Base-by-base conservation (phyloP, 2,113 vertebrate species). In the Sphaerodactylus townsendi region DNA sequence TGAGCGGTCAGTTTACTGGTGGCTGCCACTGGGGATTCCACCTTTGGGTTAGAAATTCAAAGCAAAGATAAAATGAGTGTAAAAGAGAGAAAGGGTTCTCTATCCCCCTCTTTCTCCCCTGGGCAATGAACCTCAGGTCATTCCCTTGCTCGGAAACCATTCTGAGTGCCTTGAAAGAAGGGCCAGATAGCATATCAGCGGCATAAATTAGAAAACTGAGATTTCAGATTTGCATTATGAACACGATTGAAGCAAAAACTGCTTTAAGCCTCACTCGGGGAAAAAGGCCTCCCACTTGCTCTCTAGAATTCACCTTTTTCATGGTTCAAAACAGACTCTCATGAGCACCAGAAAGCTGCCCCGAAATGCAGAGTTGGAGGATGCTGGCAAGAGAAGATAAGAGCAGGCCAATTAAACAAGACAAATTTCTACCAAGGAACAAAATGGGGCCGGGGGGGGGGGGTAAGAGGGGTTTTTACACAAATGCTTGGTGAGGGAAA, bases 281-380 rank as follows among this genome's bases (percentile, higher is more conserved):
- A 39, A 5, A 37, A 69, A 17, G 33, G 48, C 3, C 65, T 73
- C 15, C 37, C 35, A 19, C 3, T 62, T 17, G 2, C 15, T 28
- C 84, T 9, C 19, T 3, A 3, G 15, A 10, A 3, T 0, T 48
- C 44, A 33, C 68, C 68, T 33, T 62, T 33, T 77, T 53, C 50
- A 64, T 44, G 46, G 82, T 0, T 0, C n/a, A 39, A 37, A 70
- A 39, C 28, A 6, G 70, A 7, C 0, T 25, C 28, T 68, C 84
- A 83, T 81, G 37, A 56, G 35, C 9, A 0, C 0, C 11, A 39
- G 37, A 70, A 7, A 3, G 14, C 1, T 2, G 33, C 13, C 33
- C 5, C 15, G 28, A 25, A n/a, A 33, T 5, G 0, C 30, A 8
- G 0, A 0, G 77, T 56, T 0, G 2, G 2, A 33, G 0, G 5